Evolutionary conservation across 2,888 invertebrate genomes (phyloP).

Genomic region (Ferrisia virgata): DNA sequence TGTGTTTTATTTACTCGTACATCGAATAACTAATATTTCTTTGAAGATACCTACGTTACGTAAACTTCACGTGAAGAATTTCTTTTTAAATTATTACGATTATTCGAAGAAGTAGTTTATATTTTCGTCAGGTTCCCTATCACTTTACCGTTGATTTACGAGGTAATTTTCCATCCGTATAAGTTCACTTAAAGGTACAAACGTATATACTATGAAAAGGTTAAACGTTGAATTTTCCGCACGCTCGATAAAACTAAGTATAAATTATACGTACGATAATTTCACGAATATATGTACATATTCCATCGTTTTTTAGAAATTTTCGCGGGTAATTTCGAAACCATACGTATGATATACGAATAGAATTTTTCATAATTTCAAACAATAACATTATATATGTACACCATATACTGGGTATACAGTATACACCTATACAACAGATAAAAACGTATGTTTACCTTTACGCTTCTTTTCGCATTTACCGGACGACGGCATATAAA

Average conservation of each 20-base stretch:
- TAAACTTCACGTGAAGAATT: background rate
- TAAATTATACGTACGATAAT: slow-evolving; percentile 22
- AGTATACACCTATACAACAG: background rate
- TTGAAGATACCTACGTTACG: background rate
- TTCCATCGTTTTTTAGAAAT: background rate
- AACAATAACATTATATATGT: background rate
- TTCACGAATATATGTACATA: background rate
- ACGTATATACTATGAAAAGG: background rate
- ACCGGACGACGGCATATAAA: background rate
- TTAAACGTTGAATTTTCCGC: slow-evolving; percentile 3
- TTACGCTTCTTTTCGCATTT: background rate
- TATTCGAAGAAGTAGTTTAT: background rate
- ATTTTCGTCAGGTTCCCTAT: background rate
- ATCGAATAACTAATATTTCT: background rate
- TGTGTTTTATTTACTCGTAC: too few relatives aligned
- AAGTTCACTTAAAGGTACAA: slow-evolving; percentile 1
- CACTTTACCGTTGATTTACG: slow-evolving; percentile 20
- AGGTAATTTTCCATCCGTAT: background rate
- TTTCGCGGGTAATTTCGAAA: background rate
- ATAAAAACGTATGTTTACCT: background rate
- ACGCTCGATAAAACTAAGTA: slow-evolving; percentile 3
- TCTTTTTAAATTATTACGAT: background rate
- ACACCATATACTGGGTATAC: background rate
- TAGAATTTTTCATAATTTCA: background rate
- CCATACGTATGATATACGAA: background rate